A percentile compares a stretch with the other conserved stretches of the same genome.
Conservation (phyloP, 2,113 vertebrate species). For the Lontra canadensis region DNA sequence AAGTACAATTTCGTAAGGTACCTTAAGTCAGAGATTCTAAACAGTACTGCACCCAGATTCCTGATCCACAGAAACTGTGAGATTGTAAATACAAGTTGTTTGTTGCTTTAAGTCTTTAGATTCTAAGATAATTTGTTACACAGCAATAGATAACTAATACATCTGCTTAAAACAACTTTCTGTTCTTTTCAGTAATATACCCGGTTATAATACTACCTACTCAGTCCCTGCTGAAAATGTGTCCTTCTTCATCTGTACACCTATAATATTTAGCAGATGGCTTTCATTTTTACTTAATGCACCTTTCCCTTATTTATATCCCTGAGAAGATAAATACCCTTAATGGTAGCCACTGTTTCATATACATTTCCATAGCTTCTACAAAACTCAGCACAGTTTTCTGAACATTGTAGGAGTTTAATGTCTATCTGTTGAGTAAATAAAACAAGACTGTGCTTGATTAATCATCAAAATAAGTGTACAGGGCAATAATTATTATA, state of each 20-base stretch:
- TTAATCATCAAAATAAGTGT: constrained; percentile 46
- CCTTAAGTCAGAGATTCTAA: background rate
- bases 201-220: background rate
- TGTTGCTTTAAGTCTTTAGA: background rate
- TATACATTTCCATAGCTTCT: background rate
- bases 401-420: background rate
- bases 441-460: background rate
- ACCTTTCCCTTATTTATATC: background rate
- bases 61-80: background rate
- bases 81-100: background rate
- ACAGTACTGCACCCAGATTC: background rate
- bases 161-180: background rate
- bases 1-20: background rate
- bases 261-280: background rate
- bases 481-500: background rate
- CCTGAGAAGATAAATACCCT: background rate
- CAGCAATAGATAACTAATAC: background rate
- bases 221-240: background rate
- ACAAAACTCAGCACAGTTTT: background rate
- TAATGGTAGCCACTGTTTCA: background rate
- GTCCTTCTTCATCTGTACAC: background rate
- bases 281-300: background rate
- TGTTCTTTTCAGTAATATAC: background rate
- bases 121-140: background rate
- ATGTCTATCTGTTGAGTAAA: background rate